Conservation (phyloP, 1,140 invertebrate species). For the Leptopilina boulardi region DNA sequence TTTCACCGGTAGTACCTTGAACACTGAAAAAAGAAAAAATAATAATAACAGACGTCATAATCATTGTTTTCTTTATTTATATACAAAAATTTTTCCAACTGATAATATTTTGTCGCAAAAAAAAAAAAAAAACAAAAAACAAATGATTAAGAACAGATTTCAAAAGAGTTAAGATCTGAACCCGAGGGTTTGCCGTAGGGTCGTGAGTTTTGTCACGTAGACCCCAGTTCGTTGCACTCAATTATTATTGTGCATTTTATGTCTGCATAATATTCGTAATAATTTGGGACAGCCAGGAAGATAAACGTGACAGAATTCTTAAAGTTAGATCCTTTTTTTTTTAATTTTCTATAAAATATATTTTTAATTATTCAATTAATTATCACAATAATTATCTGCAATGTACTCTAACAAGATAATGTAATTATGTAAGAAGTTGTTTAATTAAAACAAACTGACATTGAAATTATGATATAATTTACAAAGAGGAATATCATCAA, state of each 20-base stretch:
- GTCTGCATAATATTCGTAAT: conserved; percentile 12
- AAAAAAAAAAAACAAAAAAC: not conserved
- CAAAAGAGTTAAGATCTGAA: not conserved
- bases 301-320: not conserved
- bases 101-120: not conserved
- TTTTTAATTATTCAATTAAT: too few species aligned
- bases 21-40: conserved; percentile 66
- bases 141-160: not conserved
- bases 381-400: too few species aligned
- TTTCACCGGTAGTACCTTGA: conserved; percentile 81
- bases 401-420: too few species aligned
- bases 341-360: too few species aligned
- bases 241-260: not conserved
- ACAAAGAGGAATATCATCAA: too few species aligned
- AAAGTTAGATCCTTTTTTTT: not conserved
- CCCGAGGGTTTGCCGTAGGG: not conserved
- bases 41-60: not conserved
- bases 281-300: not conserved
- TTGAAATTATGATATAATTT: too few species aligned
- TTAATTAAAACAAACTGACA: too few species aligned
- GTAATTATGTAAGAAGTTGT: too few species aligned
- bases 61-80: not conserved
- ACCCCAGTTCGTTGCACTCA: conserved; percentile 1
- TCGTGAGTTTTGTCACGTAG: conserved; percentile 21
- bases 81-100: not conserved